Percentiles rank a stretch among this genome's conserved stretches.
phyloP scores from a whole-genome alignment of 2,797 vertebrate species.

The Pyrocephalus nanus region DNA sequence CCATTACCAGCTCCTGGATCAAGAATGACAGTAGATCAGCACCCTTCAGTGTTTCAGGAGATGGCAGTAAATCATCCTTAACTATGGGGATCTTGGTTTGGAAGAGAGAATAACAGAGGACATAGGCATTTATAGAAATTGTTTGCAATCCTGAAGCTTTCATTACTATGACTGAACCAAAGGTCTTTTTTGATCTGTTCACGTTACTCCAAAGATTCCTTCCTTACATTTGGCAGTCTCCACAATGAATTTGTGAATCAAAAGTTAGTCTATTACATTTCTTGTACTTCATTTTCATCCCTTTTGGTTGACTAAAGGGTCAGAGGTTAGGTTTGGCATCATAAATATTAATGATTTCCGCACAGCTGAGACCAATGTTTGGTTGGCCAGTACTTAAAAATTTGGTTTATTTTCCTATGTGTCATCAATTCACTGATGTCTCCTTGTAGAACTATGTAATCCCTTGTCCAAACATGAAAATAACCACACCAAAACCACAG shows the following conservation, averaged over 20 bases:
- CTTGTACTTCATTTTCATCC: not conserved
- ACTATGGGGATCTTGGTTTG: not conserved
- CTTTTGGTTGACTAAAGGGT: not conserved
- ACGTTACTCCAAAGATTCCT: not conserved
- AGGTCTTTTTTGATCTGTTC: not conserved
- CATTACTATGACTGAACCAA: not conserved
- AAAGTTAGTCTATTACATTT: not conserved
- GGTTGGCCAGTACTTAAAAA: not conserved
- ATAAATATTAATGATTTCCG: not conserved
- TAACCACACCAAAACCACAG: not conserved
- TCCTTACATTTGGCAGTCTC: not conserved
- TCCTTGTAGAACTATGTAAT: not conserved
- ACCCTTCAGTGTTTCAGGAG: not conserved
- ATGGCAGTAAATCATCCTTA: not conserved
- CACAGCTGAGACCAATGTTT: not conserved
- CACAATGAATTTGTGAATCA: not conserved
- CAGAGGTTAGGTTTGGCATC: not conserved
- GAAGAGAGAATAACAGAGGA: not conserved
- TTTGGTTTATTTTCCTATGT: not conserved
- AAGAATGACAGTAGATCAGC: not conserved
- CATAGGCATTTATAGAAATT: not conserved
- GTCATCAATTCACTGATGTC: not conserved
- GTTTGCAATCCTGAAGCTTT: not conserved
- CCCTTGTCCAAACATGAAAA: not conserved
- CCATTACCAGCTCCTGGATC: not conserved